Evolutionary conservation across 2,797 vertebrate genomes (phyloP).

Genomic region (Discoglossus pictus): DNA sequence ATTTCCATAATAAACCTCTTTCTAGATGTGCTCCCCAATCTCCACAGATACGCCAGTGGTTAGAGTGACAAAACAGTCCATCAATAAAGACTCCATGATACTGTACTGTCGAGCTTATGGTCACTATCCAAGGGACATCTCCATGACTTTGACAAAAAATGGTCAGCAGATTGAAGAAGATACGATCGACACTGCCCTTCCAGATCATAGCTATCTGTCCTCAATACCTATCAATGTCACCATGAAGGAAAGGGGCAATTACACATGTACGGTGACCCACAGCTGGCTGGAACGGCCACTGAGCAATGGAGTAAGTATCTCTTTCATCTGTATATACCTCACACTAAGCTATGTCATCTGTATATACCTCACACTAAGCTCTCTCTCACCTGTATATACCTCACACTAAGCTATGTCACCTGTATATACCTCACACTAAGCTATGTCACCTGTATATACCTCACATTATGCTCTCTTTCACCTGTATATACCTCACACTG

Average conservation of each 20-base stretch:
- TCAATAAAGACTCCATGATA: neutral
- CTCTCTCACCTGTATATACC: too few species aligned
- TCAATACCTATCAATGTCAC: slow-evolving; percentile 3
- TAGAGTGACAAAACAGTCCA: slow-evolving; percentile 1
- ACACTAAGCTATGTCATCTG: too few species aligned
- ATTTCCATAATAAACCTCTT: too few species aligned
- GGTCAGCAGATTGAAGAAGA: neutral
- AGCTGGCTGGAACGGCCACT: neutral
- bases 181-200: neutral
- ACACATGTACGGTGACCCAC: slow-evolving; percentile 20
- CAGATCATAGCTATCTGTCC: slow-evolving; percentile 12
- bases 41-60: neutral
- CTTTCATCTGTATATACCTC: too few species aligned
- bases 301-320: slow-evolving; percentile 4
- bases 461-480: too few species aligned
- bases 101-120: slow-evolving; percentile 18
- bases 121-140: slow-evolving; percentile 26
- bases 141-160: slow-evolving; percentile 18
- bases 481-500: too few species aligned
- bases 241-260: neutral
- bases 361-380: too few species aligned
- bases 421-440: too few species aligned
- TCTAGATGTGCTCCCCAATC: too few species aligned
- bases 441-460: too few species aligned
- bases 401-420: too few species aligned